Base-by-base conservation (phyloP, 2,113 vertebrate species). In the Orthochromis indermauri region DNA sequence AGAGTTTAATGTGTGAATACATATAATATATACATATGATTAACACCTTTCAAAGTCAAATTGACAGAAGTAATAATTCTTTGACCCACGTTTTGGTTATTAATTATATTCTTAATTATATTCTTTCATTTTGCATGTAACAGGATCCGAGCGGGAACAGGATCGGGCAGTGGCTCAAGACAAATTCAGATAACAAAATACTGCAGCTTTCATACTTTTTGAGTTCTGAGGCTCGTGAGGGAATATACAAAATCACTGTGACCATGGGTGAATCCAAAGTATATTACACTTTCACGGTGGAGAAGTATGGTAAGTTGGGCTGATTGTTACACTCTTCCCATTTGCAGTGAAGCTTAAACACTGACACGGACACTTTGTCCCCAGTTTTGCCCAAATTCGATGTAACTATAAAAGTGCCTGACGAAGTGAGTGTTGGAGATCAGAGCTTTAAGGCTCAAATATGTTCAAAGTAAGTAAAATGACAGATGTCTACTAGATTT, bases 141-240 rank as follows among this genome's bases (percentile, higher is more conserved):
- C 81, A 96, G 96, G 95, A 96, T 90, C 5, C 28, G 31, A 5
- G 57, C 2, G 1, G 2, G 1, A 95, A 94, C 91, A 90, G 91
- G 47, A 95, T 96, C 71, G 94, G 90, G 81, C 96, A 96, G 89
- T 96, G 96, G 96, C 55, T 91, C 5, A 95, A 91, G 5, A 5
- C 86, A 80, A 93, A 91, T 12, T 91, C 94, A 4, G 8, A 57
- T 4, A 13, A 68, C 10, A 92, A 83, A 84, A 94, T 96, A 78
- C 10, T 96, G 87, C 95, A 96, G 88, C 92, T 91, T 47, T 95
- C 92, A 8, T 86, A 96, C 85, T 7, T 88, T 2, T 59, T 96
- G 87, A 96, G 94, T 86, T 86, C 96, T 37, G 95, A 96, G 49
- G 94, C 95, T 8, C 84, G 55, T 24, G 80, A 94, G 80, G 96